Evolutionary conservation across 2,113 vertebrate genomes (phyloP), one percentile per base, ranked within the genome.

Genomic region (Microtus ochrogaster): DNA sequence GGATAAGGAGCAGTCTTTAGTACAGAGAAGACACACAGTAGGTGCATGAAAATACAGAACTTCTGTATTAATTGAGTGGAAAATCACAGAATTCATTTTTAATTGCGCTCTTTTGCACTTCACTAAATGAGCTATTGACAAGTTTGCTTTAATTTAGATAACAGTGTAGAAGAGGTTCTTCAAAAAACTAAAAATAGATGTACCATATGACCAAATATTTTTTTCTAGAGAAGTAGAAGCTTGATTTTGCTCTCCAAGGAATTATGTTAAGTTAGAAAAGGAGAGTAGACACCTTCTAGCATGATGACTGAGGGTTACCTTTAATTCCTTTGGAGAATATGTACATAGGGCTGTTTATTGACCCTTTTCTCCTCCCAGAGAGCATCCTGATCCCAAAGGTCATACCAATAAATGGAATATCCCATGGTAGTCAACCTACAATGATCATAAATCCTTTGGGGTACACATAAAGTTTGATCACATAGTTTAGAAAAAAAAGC

Each of bases 171-270:
- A 85, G n/a, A 79, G 39, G 8, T 70, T 78, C 84, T 63, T 79
- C 85, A 88, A 93, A 76, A 85, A 52, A 39, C 68, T 65, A 65
- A 92, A 92, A 88, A 66, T 77, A 77, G 16, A 86, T 77, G 44
- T 66, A 86, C 26, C 61, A 77, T 78, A 55, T 77, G 61, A 86
- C 19, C 36, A n/a, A 68, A 68, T 47, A 61, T 77, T 87, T 58
- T 22, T 84, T 55, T 55, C 74, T 63, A 90, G 47, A 76, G 68
- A 90, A 88, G 77, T 87, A 86, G 1, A 5, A n/a, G 39, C 41
- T 93, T 93, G 55, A 76, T 90, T 52, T 94, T 92, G 82, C 87
- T 94, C 79, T 93, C 26, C n/a, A 92, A 94, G n/a, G 16, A 90
- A 94, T 22, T 58, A 10, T 10, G 30, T 90, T 93, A 89, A 89